phyloP scores from a whole-genome alignment of 2,797 vertebrate species.

The Cynodonichthys magdalenae region DNA sequence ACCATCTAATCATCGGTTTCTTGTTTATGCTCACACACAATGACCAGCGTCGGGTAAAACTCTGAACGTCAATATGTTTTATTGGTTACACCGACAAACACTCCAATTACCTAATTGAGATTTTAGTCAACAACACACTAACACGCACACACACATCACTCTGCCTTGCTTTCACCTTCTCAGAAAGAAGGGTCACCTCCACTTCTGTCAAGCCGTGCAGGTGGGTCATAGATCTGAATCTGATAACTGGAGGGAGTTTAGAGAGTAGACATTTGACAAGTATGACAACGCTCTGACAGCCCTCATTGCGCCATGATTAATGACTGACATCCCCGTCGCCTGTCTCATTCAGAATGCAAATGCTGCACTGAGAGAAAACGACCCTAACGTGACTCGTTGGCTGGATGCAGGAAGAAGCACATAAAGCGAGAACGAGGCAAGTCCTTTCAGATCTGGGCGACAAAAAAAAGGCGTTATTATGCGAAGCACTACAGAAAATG shows the following conservation, averaged over 20 bases:
- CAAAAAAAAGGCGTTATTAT: slow-evolving; percentile 67
- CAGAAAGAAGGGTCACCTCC: slow-evolving; percentile 74
- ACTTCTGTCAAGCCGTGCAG: slow-evolving; percentile 81
- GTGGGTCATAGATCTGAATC: slow-evolving; percentile 83
- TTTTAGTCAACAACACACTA: slow-evolving; percentile 29
- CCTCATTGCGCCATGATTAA: slow-evolving; percentile 86
- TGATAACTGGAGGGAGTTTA: slow-evolving; percentile 79
- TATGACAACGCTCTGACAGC: slow-evolving; percentile 84
- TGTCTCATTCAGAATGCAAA: slow-evolving; percentile 83
- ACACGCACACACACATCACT: not conserved
- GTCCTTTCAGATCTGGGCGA: slow-evolving; percentile 36
- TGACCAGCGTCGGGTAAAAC: slow-evolving; percentile 40
- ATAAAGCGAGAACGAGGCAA: slow-evolving; percentile 40
- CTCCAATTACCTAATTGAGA: slow-evolving; percentile 56
- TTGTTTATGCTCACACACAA: slow-evolving; percentile 47
- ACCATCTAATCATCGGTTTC: slow-evolving; percentile 41
- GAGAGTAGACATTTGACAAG: slow-evolving; percentile 85
- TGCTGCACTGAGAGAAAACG: slow-evolving; percentile 75
- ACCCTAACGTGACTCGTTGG: slow-evolving; percentile 72
- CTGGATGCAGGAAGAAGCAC: slow-evolving; percentile 66
- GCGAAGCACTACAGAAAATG: slow-evolving; percentile 39
- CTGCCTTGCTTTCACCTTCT: slow-evolving; percentile 40
- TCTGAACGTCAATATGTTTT: slow-evolving; percentile 33
- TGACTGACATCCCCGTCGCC: slow-evolving; percentile 81
- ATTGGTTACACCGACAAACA: slow-evolving; percentile 30